phyloP scores from a whole-genome alignment of 2,888 invertebrate genomes.

The Vanessa cardui region DNA sequence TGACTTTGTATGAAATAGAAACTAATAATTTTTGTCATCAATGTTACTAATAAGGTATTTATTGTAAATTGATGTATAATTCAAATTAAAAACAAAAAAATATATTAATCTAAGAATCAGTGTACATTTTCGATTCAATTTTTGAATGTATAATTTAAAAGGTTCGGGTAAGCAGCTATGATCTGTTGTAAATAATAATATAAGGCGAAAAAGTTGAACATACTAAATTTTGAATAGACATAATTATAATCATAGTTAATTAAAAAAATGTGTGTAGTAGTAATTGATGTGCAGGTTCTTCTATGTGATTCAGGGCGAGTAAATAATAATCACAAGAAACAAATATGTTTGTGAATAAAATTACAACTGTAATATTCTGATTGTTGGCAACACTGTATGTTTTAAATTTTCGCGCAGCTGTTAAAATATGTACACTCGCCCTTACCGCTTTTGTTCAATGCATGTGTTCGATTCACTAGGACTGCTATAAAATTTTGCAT shows the following conservation, averaged over 20 bases:
- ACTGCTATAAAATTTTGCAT: conserved; percentile 19
- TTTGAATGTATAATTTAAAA: conserved; percentile 10
- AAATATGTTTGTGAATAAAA: not conserved
- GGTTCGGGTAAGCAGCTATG: not conserved
- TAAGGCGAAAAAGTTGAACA: conserved; percentile 4
- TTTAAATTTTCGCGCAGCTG: not conserved
- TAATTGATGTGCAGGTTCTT: not conserved
- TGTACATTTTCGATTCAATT: conserved; percentile 29
- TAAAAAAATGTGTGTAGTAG: conserved; percentile 5
- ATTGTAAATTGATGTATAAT: conserved; percentile 3
- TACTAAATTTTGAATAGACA: conserved; percentile 4
- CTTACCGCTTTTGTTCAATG: not conserved
- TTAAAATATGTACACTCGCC: conserved; percentile 6
- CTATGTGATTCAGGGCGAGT: not conserved
- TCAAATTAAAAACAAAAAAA: conserved; percentile 15
- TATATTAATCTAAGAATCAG: conserved; percentile 8
- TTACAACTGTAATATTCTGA: not conserved
- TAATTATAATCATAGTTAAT: conserved; percentile 4
- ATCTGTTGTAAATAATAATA: conserved; percentile 18
- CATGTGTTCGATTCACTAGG: conserved; percentile 2
- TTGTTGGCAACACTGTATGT: not conserved
- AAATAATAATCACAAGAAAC: not conserved
- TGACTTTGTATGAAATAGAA: not conserved
- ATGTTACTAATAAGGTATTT: not conserved
- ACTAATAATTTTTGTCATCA: not conserved